These are phyloP conservation scores for Parotocinclus haroldoi DNA, from an alignment of 2,797 vertebrate genomes.

Conservation along the genomic window DNA sequence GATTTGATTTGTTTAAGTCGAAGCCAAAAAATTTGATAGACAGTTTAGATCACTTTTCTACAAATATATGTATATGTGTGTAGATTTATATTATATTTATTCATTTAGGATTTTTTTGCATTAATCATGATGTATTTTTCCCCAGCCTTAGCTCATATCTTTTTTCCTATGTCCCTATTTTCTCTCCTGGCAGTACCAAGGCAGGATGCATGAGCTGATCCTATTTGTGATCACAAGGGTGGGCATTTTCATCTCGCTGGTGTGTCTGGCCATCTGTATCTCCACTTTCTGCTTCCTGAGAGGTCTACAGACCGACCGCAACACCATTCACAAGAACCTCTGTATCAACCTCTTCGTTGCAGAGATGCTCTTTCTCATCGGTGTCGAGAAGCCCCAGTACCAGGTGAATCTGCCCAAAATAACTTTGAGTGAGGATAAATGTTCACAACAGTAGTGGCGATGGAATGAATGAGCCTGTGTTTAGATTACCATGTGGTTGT, in stretches of 20 bases:
- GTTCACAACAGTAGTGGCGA: background rate
- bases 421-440: no score
- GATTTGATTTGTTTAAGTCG: no score
- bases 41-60: no score
- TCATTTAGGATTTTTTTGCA: no score
- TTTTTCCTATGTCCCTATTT: slow-evolving; percentile 13
- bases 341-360: slow-evolving; percentile 95
- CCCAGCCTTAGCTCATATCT: background rate
- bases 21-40: no score
- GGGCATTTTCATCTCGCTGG: slow-evolving; percentile 89
- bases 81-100: no score
- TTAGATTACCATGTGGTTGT: no score
- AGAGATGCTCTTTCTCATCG: slow-evolving; percentile 91
- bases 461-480: no score
- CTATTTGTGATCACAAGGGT: slow-evolving; percentile 94
- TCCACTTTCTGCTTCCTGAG: slow-evolving; percentile 94
- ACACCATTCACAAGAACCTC: slow-evolving; percentile 97
- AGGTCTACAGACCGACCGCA: slow-evolving; percentile 89
- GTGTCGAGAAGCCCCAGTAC: slow-evolving; percentile 92
- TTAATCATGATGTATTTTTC: no score
- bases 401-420: slow-evolving; percentile 67
- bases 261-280: slow-evolving; percentile 92
- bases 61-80: no score
- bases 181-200: slow-evolving; percentile 71
- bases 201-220: slow-evolving; percentile 85